Evolutionary conservation across 2,888 invertebrate species (phyloP), one percentile per base, ranked within the genome.

Genomic region (Morpho deidamia): DNA sequence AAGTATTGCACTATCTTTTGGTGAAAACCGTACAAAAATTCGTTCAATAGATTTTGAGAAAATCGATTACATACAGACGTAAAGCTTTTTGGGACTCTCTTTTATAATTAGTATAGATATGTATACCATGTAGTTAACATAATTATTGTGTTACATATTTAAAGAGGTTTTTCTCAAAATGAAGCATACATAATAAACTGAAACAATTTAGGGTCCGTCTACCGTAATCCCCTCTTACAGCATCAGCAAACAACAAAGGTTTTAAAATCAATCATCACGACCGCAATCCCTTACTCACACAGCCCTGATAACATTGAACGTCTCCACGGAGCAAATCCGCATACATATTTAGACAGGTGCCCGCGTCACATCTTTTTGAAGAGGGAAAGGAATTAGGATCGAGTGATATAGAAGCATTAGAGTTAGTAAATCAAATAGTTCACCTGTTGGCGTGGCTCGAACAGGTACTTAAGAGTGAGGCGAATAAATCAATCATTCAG

Each of bases 401-500:
- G 78, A 78, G 76, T 74, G 72, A 72, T 74, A 74, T 72, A 76
- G 78, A 78, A 72, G 77, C 81, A 83, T 83, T 81, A 81, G 73
- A 80, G 85, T 79, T 81, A 80, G 76, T 85, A 82, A 83, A 86
- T 86, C 86, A 83, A 77, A 72, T 71, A 74, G 73, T 71, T 80
- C 79, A 85, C 83, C 85, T 86, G 84, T 83, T 81, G 80, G 74
- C 65, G 85, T 83, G 55, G 59, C 62, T 66, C 68, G 64, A 62
- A 55, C 60, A 64, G 69, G 64, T 63, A 65, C 71, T 64, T 66
- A 65, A 51, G 67, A 66, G 64, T 60, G 69, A 63, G 63, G 66
- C 65, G 68, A 73, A 85, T 84, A 81, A 81, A 88, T 88, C 86
- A 87, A 87, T 87, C 88, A 86, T 81, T 82, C 85, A 83, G 83